Evolutionary conservation across 2,888 invertebrate species (phyloP).

Genomic region (Melinopterus prodromus): DNA sequence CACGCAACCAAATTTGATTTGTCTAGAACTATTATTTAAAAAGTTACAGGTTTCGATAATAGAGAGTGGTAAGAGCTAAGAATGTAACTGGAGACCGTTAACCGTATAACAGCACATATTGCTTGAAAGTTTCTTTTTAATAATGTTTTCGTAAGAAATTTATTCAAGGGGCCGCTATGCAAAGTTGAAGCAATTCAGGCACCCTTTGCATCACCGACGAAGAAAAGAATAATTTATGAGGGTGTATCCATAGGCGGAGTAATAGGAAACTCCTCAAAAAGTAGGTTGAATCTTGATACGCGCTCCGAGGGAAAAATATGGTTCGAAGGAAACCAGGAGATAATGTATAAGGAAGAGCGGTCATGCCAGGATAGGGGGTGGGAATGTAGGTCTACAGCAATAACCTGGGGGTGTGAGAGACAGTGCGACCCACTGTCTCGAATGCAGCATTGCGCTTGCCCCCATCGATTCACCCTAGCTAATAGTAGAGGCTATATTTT

Average conservation of each 20-base stretch:
- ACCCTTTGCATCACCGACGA: background rate
- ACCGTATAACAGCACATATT: too few relatives aligned
- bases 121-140: background rate
- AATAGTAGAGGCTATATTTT: background rate
- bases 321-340: background rate
- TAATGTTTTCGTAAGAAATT: background rate
- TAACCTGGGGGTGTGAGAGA: background rate
- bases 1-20: too few relatives aligned
- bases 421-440: background rate
- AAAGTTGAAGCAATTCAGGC: background rate
- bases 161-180: background rate
- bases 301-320: background rate
- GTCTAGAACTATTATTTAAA: too few relatives aligned
- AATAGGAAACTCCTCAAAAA: background rate
- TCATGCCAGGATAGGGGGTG: background rate
- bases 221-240: slow-evolving; percentile 4
- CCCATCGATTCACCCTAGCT: background rate
- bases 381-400: background rate
- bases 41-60: too few relatives aligned
- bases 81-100: too few relatives aligned
- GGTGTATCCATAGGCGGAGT: background rate
- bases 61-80: too few relatives aligned
- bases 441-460: background rate
- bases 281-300: slow-evolving; percentile 4
- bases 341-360: background rate